Base-by-base conservation (phyloP, 1,140 invertebrate species). In the Ceratina calcarata region DNA sequence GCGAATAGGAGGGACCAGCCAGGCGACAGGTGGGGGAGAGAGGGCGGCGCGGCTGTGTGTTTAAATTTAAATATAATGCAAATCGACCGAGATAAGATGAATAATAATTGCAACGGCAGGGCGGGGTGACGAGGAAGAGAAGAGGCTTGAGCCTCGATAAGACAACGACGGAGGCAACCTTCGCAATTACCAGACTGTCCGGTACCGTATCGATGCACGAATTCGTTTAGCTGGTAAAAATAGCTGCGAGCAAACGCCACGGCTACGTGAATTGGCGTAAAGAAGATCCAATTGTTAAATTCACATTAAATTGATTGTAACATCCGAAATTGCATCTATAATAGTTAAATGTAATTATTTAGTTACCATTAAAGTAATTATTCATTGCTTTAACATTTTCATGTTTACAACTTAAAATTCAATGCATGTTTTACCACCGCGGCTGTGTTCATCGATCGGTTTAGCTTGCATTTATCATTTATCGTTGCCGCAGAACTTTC, bases 31-130 rank as follows among this genome's bases (percentile, higher is more conserved):
- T 71, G 68, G 60, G 66, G 22, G 24, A 69, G 49, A 49, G 20
- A 65, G 66, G 60, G 83, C 58, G 75, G 76, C 78, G 66, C 72
- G 57, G 62, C 49, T 72, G 64, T 70, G 85, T 89, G 89, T 89
- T 91, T 90, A 87, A 90, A 91, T 90, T 91, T 89, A 89, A 91
- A 90, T 90, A 90, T 89, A 89, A 91, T 91, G 90, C 87, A 91
- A 91, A 91, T 90, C 89, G 83, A 85, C 83, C 81, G 65, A 89
- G 87, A 92, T 90, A 90, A 90, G 88, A 88, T 88, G 87, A 91
- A 91, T 90, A 91, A 91, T 90, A 89, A 90, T 90, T 76, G 82
- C 78, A 74, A 80, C 72, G 67, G 24, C 49, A 12, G 49, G 80
- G 49, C 37, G 72, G 22, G 67, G 37, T 27, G 51, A 32, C 58